These are phyloP conservation scores for Drepana arcuata DNA, from an alignment of 1,140 invertebrate species.

Conservation along the genomic window DNA sequence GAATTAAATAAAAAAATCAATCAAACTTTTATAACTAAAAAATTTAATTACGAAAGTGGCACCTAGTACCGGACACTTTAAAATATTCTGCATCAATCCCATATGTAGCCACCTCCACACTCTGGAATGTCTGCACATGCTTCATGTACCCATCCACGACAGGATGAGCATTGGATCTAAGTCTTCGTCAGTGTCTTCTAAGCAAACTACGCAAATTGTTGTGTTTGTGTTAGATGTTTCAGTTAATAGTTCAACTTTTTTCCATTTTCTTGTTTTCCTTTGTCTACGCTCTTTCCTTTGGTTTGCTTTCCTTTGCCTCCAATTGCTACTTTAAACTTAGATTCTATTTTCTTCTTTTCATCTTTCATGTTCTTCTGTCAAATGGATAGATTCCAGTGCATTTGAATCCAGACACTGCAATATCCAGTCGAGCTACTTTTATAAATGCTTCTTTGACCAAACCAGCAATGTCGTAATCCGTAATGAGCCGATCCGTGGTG, in stretches of 20 bases:
- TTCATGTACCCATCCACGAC: constrained; percentile 15
- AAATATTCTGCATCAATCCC: constrained; percentile 13
- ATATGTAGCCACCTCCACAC: constrained; percentile 16
- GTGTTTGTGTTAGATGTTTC: constrained; percentile 5
- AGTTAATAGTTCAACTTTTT: constrained; percentile 6
- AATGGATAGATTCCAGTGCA: constrained; percentile 37
- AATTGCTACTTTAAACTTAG: constrained; percentile 8
- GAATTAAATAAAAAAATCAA: constrained; percentile 6
- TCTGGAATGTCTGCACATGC: constrained; percentile 21
- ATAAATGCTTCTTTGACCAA: constrained; percentile 34
- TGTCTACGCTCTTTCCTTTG: constrained; percentile 8
- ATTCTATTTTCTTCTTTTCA: constrained; percentile 8
- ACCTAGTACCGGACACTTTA: constrained; percentile 11
- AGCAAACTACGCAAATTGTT: constrained; percentile 14
- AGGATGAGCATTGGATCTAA: constrained; percentile 13
- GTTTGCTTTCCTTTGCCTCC: constrained; percentile 7
- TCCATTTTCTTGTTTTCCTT: constrained; percentile 8
- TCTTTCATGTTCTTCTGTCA: constrained; percentile 12
- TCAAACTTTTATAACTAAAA: constrained; percentile 6
- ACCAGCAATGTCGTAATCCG: constrained; percentile 18
- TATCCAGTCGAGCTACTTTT: constrained; percentile 32
- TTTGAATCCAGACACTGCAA: constrained; percentile 32
- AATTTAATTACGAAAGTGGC: constrained; percentile 2
- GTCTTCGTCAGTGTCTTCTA: constrained; percentile 14
- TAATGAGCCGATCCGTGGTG: constrained; percentile 26